These are phyloP conservation scores for Alexandromys fortis DNA, from an alignment of 2,113 vertebrate genomes.

Conservation along the genomic window DNA sequence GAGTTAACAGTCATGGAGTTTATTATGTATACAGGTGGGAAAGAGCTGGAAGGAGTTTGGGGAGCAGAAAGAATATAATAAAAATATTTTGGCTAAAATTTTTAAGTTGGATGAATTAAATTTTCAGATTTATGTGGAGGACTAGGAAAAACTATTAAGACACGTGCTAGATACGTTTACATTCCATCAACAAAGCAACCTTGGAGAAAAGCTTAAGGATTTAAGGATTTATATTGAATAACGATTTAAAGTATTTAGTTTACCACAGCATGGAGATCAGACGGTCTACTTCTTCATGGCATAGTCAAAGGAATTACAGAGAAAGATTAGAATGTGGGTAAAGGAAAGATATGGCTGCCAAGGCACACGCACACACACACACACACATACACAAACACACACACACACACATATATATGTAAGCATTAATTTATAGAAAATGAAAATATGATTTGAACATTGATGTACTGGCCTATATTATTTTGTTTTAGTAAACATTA, in stretches of 20 bases:
- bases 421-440: slow-evolving; percentile 19
- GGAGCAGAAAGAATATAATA: background rate
- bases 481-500: background rate
- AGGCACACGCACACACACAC: background rate
- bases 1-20: background rate
- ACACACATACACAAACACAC: too few relatives aligned
- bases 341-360: background rate
- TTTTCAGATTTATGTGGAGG: background rate
- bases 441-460: background rate
- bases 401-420: too few relatives aligned
- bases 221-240: background rate
- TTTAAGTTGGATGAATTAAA: background rate
- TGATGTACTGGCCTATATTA: background rate
- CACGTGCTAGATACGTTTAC: background rate
- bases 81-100: background rate
- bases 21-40: background rate
- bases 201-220: background rate
- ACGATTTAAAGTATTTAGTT: background rate
- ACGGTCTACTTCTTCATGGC: too few relatives aligned
- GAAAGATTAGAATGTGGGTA: background rate
- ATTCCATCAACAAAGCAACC: background rate
- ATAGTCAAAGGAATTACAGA: background rate
- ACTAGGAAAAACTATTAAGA: background rate
- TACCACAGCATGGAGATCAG: background rate
- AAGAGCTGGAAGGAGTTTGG: background rate